Conservation (phyloP, 2,888 invertebrate species). For the Sipha maydis region DNA sequence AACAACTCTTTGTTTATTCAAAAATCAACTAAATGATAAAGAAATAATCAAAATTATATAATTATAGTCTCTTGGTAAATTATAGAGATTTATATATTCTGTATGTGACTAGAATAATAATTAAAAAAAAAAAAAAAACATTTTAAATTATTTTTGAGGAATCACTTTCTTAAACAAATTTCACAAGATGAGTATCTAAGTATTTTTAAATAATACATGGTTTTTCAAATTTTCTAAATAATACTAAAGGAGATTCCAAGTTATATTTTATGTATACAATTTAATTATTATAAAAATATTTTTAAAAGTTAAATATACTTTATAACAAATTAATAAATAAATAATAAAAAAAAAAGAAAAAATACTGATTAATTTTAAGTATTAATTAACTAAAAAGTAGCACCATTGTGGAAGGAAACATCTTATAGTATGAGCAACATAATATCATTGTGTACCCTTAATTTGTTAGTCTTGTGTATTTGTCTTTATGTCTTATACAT, state of each 20-base stretch:
- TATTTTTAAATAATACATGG: slow-evolving; percentile 5
- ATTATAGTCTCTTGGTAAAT: slow-evolving; percentile 4
- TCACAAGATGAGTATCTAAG: neutral
- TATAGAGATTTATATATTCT: slow-evolving; percentile 8
- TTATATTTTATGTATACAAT: neutral
- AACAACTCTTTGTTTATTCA: slow-evolving; percentile 15
- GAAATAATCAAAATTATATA: neutral
- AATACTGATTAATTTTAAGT: neutral
- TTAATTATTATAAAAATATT: neutral
- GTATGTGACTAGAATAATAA: slow-evolving; percentile 26
- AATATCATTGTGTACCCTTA: slow-evolving; percentile 5
- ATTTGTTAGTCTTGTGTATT: slow-evolving; percentile 22
- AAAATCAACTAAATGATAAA: neutral
- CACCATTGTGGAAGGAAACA: slow-evolving; percentile 37
- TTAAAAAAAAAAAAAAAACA: neutral
- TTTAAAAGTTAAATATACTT: neutral
- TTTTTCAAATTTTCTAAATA: slow-evolving; percentile 6
- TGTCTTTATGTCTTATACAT: neutral
- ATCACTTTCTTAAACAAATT: neutral
- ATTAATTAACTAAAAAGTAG: slow-evolving; percentile 30
- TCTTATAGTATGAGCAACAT: slow-evolving; percentile 5
- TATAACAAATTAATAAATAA: neutral
- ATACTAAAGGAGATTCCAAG: slow-evolving; percentile 1
- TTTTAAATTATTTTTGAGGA: too few species aligned
- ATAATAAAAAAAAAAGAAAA: neutral